phyloP scores from a whole-genome alignment of 2,113 vertebrate species.

The Epinephelus cyanopodus region DNA sequence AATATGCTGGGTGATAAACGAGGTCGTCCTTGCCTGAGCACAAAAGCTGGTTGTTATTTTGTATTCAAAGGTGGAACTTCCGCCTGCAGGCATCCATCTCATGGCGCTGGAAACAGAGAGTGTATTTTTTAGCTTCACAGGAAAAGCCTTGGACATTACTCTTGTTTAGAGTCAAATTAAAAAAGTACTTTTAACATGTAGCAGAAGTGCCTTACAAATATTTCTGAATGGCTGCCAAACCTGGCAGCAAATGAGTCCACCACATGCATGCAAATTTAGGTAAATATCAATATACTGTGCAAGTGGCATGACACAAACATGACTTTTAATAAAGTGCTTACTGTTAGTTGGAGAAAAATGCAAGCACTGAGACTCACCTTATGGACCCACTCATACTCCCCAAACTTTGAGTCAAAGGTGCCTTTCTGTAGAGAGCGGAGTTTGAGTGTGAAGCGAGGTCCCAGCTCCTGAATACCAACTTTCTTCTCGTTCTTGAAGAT shows the following conservation, averaged over 20 bases:
- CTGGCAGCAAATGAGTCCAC: neutral
- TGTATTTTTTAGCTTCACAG: neutral
- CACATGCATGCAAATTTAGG: neutral
- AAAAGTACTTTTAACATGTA: neutral
- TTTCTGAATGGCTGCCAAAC: neutral
- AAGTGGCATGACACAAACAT: neutral
- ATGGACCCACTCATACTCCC: conserved; percentile 98
- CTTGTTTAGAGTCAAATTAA: neutral
- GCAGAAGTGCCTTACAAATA: neutral
- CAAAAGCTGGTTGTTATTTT: neutral
- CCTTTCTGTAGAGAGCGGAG: conserved; percentile 97
- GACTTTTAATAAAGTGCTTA: too few relatives aligned
- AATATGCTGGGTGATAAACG: neutral
- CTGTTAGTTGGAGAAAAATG: too few relatives aligned
- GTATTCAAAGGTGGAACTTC: conserved; percentile 93
- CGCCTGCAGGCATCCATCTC: conserved; percentile 97
- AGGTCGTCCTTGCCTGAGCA: neutral
- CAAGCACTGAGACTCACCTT: conserved; percentile 86
- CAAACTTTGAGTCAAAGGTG: conserved; percentile 98
- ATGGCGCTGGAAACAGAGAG: conserved; percentile 89
- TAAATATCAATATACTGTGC: neutral
- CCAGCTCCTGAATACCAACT: conserved; percentile 97
- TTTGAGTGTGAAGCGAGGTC: conserved; percentile 97
- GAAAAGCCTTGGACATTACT: neutral
- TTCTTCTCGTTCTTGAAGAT: conserved; percentile 98